These are phyloP conservation scores for Ophiothrix spiculata DNA, from an alignment of 35 echinoderm and acorn worm species.

Conservation along the genomic window DNA sequence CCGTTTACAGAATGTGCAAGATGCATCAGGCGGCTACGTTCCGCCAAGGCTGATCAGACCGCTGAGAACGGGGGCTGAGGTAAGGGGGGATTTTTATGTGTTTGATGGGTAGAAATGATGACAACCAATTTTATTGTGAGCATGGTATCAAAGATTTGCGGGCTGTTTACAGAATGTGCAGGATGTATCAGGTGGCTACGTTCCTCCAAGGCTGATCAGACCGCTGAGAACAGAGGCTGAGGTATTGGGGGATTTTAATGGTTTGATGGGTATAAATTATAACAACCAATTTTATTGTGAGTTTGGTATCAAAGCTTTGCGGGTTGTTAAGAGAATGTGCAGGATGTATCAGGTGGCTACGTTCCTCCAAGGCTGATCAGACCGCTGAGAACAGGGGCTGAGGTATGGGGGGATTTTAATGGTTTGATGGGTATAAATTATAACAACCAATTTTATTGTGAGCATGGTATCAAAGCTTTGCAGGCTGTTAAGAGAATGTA, in stretches of 20 bases:
- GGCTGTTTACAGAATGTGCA: slow-evolving; percentile 60
- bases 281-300: too few relatives aligned
- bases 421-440: too few relatives aligned
- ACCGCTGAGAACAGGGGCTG: slow-evolving; percentile 69
- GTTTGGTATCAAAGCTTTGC: slow-evolving; percentile 90
- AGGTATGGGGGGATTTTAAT: too few relatives aligned
- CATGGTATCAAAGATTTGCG: slow-evolving; percentile 87
- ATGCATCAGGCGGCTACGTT: slow-evolving; percentile 76
- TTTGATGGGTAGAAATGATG: too few relatives aligned
- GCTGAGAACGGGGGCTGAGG: slow-evolving; percentile 64
- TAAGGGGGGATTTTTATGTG: too few relatives aligned
- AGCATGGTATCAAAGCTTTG: slow-evolving; percentile 92
- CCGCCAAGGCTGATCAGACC: slow-evolving; percentile 70
- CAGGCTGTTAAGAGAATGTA: slow-evolving; percentile 61
- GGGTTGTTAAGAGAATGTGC: slow-evolving; percentile 57
- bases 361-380: slow-evolving; percentile 67
- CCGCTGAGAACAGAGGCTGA: slow-evolving; percentile 72
- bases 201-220: slow-evolving; percentile 66
- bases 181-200: slow-evolving; percentile 77
- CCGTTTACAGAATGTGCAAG: slow-evolving; percentile 61
- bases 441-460: too few relatives aligned
- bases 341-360: slow-evolving; percentile 77
- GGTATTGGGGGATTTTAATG: too few relatives aligned
- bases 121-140: too few relatives aligned
- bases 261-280: too few relatives aligned